Base-by-base conservation (phyloP, 2,888 invertebrate genomes). In the Drosophila flavopinicola region DNA sequence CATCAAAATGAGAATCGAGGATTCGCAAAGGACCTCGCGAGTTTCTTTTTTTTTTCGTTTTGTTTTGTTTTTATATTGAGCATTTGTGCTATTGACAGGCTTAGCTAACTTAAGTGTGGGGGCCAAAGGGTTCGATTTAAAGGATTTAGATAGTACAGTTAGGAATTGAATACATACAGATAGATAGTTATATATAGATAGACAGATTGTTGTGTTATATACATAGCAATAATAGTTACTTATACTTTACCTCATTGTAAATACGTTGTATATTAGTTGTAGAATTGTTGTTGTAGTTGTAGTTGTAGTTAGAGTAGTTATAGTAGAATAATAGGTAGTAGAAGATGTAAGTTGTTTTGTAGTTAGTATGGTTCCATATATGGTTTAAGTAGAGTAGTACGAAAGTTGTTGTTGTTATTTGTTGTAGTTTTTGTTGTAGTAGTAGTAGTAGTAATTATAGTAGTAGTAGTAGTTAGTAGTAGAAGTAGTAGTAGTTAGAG, bases 171-270 rank as follows among this genome's bases (percentile, higher is more conserved):
- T 33, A 37, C 15, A 57, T 30, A 51, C 1, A 24, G 9, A 41
- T 38, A 52, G 41, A 32, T 24, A 49, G 11, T 27, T 17, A 17
- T 33, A 24, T 17, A 41, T 23, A 32, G 48, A 20, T 58, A 37
- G 9, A 25, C 15, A 44, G 42, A 9, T 37, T 38, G 23, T 23
- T 27, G 61, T 68, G 56, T 59, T 56, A 61, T 56, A 45, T 56
- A 60, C 63, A 77, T 63, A 61, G 51, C 30, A 60, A 60, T 75
- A 79, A 76, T 73, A 77, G 68, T 71, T 72, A 78, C 80, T 78
- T 80, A 89, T 89, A 90, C 89, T 89, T 89, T 89, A 89, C 89
- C 89, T 89, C 89, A 90, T 88, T 89, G 86, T 78, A 84, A 90
- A 88, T 89, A 88, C 89, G 80, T 82, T 75, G 86, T 88, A 78